Conservation (phyloP, 2,888 invertebrate genomes). For the Pristionchus entomophagus region DNA sequence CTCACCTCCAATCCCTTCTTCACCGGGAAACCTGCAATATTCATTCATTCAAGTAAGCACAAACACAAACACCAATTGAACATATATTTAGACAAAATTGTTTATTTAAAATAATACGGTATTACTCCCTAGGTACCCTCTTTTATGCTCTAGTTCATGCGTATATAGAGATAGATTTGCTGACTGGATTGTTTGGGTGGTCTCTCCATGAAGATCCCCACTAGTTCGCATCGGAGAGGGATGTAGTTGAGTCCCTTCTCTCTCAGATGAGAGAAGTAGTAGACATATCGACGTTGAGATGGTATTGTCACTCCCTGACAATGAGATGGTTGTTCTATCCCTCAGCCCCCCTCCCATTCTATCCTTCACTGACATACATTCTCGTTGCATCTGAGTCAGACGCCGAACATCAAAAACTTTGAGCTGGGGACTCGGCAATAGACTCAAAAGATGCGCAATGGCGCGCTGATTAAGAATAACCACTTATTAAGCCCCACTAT, state of each 20-base stretch:
- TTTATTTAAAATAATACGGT: too few species aligned
- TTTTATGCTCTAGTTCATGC: too few species aligned
- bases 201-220: conserved; percentile 83
- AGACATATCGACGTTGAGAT: conserved; percentile 95
- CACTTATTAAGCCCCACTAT: too few species aligned
- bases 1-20: conserved; percentile 62
- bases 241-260: conserved; percentile 78
- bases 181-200: conserved; percentile 77
- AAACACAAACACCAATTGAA: too few species aligned
- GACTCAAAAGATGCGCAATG: too few species aligned
- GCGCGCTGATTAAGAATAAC: too few species aligned
- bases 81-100: too few species aligned
- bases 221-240: conserved; percentile 83
- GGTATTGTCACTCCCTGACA: conserved; percentile 94
- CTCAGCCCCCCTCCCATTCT: neutral
- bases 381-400: too few species aligned
- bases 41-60: neutral
- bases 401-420: too few species aligned
- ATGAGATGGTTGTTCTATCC: too few species aligned
- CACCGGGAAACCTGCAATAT: conserved; percentile 77
- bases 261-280: conserved; percentile 89
- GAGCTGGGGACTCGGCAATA: too few species aligned
- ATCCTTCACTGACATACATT: too few species aligned
- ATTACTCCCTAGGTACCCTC: neutral
- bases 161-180: neutral